Base-by-base conservation (phyloP, 1,140 invertebrate species). In the Neotoxoptera formosana region DNA sequence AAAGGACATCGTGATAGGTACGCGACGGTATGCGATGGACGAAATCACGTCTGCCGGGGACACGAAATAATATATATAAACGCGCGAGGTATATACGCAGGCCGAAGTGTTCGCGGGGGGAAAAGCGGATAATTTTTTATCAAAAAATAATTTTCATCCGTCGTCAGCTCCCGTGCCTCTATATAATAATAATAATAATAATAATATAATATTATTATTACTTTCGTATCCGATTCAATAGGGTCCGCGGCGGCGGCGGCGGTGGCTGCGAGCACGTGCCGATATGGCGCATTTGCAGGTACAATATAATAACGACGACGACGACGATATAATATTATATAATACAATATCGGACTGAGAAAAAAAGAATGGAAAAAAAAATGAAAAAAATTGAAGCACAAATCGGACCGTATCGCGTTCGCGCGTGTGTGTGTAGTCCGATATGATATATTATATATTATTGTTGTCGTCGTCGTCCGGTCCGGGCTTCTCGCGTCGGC, bases 271-370 rank as follows among this genome's bases (percentile, higher is more conserved):
- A 14, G 47, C 90, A 91, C 90, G 90, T 91, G 90, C 90, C 90
- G 90, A 91, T 91, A 91, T 91, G 90, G 90, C 90, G 90, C 60
- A 53, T 91, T 91, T 91, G 90, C n/a, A n/a, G n/a, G n/a, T n/a
- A n/a, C n/a, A n/a, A 21, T n/a, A 81, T 45, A 81, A 91, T 81
- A 76, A 36, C 34, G 36, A 67, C 9, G 30, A 47, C 14, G n/a
- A 90, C n/a, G 17, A 7, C 6, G 25, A 56, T 25, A 56, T 7
- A 25, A n/a, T n/a, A n/a, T n/a, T 56, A 56, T 67, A 90, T 76
- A 91, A 91, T 67, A 48, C n/a, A n/a, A 91, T 8, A 47, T 60
- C 14, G 45, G 30, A 87, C 7, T 4, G 25, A 14, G 41, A 3
- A 7, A 91, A 34, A 91, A 91, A 53, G 56, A 91, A 91, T 91